Base-by-base conservation (phyloP, 2,888 invertebrate genomes). In the Hermaeophaga mercurialis region DNA sequence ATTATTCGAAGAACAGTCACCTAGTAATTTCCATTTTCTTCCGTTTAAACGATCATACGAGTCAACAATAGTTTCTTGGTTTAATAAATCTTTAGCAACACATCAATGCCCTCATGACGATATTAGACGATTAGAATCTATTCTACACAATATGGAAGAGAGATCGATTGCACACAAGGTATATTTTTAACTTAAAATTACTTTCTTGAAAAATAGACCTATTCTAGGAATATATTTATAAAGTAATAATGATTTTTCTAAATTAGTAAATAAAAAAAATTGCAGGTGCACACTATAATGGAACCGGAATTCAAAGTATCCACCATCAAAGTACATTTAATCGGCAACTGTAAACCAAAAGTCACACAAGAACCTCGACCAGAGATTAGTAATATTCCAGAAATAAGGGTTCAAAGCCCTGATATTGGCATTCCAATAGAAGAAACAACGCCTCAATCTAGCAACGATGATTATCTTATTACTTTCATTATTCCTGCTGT, bases 401-500 rank as follows among this genome's bases (percentile, higher is more conserved):
- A n/a, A n/a, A n/a, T n/a, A n/a, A n/a, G n/a, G n/a, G n/a, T n/a
- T n/a, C n/a, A n/a, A n/a, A n/a, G n/a, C n/a, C n/a, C n/a, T n/a
- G n/a, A n/a, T n/a, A 34, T 39, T n/a, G 44, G 53, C 1, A 56
- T 62, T n/a, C 59, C 59, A 1, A 59, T 74, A 1, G 73, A 72
- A 45, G 70, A 72, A 43, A 65, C 64, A 4, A 68, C 77, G 1
- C 76, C 80, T 34, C 76, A 80, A 3, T 80, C 81, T 34, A 78
- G 79, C 54, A 69, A 70, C 22, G 85, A 86, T 17, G 86, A 88
- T 65, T 88, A 89, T 67, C 75, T 91, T 64, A 82, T 89, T 46
- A 95, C 94, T 7, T 94, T 93, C 64, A 87, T 96, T 33, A 84
- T 96, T 55, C 96, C 97, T 0, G 91, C 92, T 0, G 84, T 92